Percentiles rank a stretch among this genome's conserved stretches.
Conservation (phyloP, 2,113 vertebrate genomes). For the Anser cygnoides region DNA sequence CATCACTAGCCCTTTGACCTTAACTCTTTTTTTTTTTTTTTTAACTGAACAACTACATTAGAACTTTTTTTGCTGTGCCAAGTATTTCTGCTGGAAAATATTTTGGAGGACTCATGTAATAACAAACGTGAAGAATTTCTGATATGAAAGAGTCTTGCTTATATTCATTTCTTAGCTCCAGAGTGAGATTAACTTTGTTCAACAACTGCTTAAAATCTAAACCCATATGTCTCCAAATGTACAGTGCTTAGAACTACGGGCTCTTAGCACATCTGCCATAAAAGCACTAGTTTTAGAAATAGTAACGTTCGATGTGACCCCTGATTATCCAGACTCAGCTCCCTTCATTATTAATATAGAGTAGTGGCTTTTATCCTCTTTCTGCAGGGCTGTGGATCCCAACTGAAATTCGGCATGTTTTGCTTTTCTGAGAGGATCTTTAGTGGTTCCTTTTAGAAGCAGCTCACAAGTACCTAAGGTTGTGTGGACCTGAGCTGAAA, state of each 20-base stretch:
- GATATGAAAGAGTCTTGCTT: conserved; percentile 2
- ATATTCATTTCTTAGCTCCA: neutral
- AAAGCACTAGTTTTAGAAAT: neutral
- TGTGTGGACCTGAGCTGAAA: neutral
- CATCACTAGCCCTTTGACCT: conserved; percentile 43
- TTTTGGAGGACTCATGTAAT: conserved; percentile 31
- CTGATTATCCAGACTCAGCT: neutral
- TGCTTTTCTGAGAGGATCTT: neutral
- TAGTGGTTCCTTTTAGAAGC: neutral
- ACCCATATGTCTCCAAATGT: neutral
- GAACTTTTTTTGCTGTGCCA: conserved; percentile 41
- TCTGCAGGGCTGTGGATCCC: neutral
- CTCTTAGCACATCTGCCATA: neutral
- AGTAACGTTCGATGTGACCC: neutral
- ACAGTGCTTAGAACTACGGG: neutral
- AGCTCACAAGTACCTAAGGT: neutral
- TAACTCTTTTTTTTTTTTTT: neutral
- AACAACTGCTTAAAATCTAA: conserved; percentile 17
- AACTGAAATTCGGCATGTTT: neutral
- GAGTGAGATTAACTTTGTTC: conserved; percentile 14
- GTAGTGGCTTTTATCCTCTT: neutral
- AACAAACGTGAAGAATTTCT: conserved; percentile 51
- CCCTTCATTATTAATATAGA: neutral
- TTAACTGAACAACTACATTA: conserved; percentile 42
- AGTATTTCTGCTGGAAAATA: conserved; percentile 39